Evolutionary conservation across 2,113 vertebrate species (phyloP).

Genomic region (Ardeotis arabs): DNA sequence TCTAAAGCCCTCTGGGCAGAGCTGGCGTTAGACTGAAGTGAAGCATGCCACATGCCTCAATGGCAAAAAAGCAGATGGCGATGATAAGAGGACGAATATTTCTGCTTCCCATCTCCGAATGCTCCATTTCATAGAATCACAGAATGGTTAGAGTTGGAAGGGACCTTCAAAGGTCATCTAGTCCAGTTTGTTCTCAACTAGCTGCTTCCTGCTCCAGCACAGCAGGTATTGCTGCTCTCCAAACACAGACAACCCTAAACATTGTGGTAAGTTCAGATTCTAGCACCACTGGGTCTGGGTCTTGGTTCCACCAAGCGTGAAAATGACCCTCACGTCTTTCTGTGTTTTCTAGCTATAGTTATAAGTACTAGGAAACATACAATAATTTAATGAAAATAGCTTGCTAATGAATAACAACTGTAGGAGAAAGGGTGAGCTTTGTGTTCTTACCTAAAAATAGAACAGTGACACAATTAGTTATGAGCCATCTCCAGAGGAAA

Average conservation of each 20-base stretch:
- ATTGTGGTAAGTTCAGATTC: background rate
- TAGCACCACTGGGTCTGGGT: background rate
- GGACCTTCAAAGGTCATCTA: no score
- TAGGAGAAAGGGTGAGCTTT: background rate
- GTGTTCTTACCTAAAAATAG: background rate
- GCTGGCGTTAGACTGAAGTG: background rate
- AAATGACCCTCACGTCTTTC: background rate
- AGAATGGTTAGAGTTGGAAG: no score
- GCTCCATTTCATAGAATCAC: background rate
- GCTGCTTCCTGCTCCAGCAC: background rate
- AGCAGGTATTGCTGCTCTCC: background rate
- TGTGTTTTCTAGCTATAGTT: background rate
- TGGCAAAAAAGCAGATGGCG: conserved; percentile 23
- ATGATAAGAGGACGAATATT: background rate
- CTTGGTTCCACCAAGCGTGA: background rate
- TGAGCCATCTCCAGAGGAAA: background rate
- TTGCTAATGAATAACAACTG: background rate
- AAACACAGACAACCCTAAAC: background rate
- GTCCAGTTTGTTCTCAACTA: conserved; percentile 18
- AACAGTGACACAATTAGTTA: background rate
- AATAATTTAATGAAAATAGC: background rate
- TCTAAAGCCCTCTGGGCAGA: conserved; percentile 17
- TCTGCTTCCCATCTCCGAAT: conserved; percentile 23
- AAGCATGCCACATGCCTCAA: conserved; percentile 8
- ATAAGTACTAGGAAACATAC: background rate